Base-by-base conservation (phyloP, 2,888 invertebrate genomes). In the Eupithecia subfuscata region DNA sequence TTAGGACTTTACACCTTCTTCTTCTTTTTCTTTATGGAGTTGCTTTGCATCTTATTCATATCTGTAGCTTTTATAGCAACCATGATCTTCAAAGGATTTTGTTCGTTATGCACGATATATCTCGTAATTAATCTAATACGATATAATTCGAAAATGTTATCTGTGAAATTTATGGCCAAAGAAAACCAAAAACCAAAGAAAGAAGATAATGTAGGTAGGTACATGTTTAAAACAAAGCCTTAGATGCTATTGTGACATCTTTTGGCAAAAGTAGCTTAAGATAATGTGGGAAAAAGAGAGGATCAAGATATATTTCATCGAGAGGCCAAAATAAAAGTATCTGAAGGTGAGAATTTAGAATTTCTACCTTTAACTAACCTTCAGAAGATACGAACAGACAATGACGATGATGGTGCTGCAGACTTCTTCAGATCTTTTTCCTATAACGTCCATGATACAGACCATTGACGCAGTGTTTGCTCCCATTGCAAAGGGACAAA, bases 401-500 rank as follows among this genome's bases (percentile, higher is more conserved):
- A 12, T 60, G 60, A 60, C 12, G 22, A 60, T 14, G 5, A 60
- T 12, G 25, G 22, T 11, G n/a, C 7, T n/a, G 52, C 7, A 18
- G 48, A 52, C 52, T n/a, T n/a, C 8, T 52, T 52, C 16, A 34
- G n/a, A 45, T 43, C 1, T 45, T 56, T 67, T 70, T 64, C 52
- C 34, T 64, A 65, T 67, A 16, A 56, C 22, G 37, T 69, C 37
- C 22, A 71, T 60, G n/a, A 64, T 68, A 56, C 22, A 67, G 52
- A 68, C 67, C 60, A 56, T 22, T 52, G 70, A 52, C 1, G 60
- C 69, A 56, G 65, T 65, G 56, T 74, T 74, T 70, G 70, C 45
- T 73, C 43, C 48, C 64, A 70, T 65, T 77, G 75, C 72, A 63
- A 71, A 77, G 76, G 75, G 75, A 75, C 75, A 30, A 63, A 75